phyloP scores from a whole-genome alignment of 2,797 vertebrate species.

The Strix occidentalis region DNA sequence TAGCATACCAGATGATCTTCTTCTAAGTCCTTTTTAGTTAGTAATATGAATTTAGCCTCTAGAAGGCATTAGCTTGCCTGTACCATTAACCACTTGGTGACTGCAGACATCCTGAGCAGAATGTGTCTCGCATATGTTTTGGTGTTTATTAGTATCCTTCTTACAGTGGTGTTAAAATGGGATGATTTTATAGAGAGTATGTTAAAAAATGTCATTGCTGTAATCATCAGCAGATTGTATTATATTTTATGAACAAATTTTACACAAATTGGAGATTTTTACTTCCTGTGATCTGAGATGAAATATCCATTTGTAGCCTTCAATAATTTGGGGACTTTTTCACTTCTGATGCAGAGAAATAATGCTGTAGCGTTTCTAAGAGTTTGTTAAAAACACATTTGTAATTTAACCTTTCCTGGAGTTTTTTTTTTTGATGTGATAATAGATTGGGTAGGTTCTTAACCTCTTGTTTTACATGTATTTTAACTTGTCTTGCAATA shows the following conservation, averaged over 20 bases:
- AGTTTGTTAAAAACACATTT: not conserved
- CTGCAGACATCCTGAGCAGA: not conserved
- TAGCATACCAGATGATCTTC: not conserved
- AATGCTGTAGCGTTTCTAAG: not conserved
- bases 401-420: not conserved
- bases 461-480: not conserved
- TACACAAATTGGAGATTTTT: not conserved
- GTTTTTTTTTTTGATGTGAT: not conserved
- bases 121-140: not conserved
- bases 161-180: not conserved
- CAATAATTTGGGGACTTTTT: not conserved
- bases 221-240: not conserved
- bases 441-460: not conserved
- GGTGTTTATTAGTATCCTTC: not conserved
- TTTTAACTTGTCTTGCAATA: slow-evolving; percentile 24
- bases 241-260: not conserved
- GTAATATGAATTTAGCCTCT: not conserved
- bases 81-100: not conserved
- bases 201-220: not conserved
- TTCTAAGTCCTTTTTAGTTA: not conserved
- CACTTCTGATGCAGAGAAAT: not conserved
- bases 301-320: not conserved
- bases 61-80: not conserved
- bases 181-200: not conserved
- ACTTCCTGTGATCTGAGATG: not conserved